Evolutionary conservation across 2,888 invertebrate genomes (phyloP).

Genomic region (Scaptomyza parva): DNA sequence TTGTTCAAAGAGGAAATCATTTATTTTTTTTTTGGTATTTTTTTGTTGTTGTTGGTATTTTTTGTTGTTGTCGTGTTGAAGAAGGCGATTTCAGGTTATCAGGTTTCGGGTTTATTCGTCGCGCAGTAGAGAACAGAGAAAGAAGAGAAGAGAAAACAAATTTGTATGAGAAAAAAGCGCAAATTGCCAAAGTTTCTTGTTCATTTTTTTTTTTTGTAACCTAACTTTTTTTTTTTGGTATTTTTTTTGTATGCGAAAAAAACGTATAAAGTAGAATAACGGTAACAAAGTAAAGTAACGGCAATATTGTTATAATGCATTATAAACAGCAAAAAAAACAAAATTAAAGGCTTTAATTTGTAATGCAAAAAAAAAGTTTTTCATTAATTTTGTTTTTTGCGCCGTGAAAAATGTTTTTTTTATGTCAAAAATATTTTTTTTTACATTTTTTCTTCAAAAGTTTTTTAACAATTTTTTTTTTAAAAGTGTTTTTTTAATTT

Average conservation of each 20-base stretch:
- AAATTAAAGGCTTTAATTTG: constrained; percentile 40
- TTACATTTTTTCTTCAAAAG: too few species aligned
- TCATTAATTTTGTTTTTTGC: constrained; percentile 22
- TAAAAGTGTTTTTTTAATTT: constrained; percentile 20
- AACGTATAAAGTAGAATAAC: constrained; percentile 13
- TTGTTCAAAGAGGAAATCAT: constrained; percentile 13
- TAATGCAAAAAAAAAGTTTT: constrained; percentile 30
- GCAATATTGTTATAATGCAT: constrained; percentile 32
- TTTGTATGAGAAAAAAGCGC: constrained; percentile 84
- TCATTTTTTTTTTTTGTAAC: constrained; percentile 37
- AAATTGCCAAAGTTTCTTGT: constrained; percentile 38
- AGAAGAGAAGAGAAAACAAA: constrained; percentile 79
- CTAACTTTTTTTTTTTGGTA: constrained; percentile 23
- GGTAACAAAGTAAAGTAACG: constrained; percentile 22
- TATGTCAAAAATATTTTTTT: constrained; percentile 3
- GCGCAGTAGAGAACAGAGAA: constrained; percentile 70
- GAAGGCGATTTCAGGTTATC: constrained; percentile 10
- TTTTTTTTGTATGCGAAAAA: constrained; percentile 30
- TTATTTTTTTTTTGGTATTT: neutral
- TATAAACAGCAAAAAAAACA: constrained; percentile 28
- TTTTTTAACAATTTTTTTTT: constrained; percentile 12
- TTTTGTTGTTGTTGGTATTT: neutral
- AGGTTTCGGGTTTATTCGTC: too few species aligned
- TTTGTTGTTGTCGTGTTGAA: constrained; percentile 13
- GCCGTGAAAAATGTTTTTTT: constrained; percentile 39